A percentile compares a stretch with the other conserved stretches of the same genome.
phyloP scores from a whole-genome alignment of 2,797 vertebrate species.

The Sebastes hubbsi region DNA sequence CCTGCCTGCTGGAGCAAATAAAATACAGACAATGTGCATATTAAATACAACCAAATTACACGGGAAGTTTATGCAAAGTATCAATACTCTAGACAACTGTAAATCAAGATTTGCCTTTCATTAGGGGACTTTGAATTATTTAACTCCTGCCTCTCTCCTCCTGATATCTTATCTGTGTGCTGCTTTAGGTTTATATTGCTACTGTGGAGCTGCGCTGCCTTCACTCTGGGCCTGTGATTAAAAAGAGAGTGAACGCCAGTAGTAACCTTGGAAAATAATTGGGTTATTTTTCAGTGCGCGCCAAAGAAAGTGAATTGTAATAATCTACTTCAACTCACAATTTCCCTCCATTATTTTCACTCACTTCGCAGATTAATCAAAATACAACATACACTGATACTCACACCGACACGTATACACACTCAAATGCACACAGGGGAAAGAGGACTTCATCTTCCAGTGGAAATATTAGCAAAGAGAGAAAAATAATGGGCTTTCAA shows the following conservation, averaged over 20 bases:
- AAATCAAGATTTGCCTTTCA: conserved; percentile 57
- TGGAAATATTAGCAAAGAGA: conserved; percentile 4
- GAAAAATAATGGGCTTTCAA: conserved; percentile 23
- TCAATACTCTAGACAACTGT: conserved; percentile 36
- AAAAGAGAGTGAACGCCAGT: conserved; percentile 47
- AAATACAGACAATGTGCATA: neutral
- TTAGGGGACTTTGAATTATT: conserved; percentile 62
- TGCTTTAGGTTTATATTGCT: conserved; percentile 36
- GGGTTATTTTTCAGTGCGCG: conserved; percentile 65
- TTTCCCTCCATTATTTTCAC: conserved; percentile 61
- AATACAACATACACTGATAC: conserved; percentile 21
- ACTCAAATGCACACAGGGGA: neutral
- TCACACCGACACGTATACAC: neutral
- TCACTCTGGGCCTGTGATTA: conserved; percentile 54
- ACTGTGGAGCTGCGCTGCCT: conserved; percentile 22
- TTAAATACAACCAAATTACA: conserved; percentile 17
- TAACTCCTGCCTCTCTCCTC: conserved; percentile 26
- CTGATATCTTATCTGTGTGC: conserved; percentile 38
- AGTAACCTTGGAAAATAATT: conserved; percentile 72
- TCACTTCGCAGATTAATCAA: conserved; percentile 55
- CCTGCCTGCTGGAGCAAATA: neutral
- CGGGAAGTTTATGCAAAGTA: conserved; percentile 24
- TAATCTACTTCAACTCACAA: conserved; percentile 59
- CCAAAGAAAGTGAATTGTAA: conserved; percentile 63
- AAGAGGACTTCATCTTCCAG: neutral